Evolutionary conservation across 1,140 invertebrate genomes (phyloP).

Genomic region (Philotrypesis tridentata): DNA sequence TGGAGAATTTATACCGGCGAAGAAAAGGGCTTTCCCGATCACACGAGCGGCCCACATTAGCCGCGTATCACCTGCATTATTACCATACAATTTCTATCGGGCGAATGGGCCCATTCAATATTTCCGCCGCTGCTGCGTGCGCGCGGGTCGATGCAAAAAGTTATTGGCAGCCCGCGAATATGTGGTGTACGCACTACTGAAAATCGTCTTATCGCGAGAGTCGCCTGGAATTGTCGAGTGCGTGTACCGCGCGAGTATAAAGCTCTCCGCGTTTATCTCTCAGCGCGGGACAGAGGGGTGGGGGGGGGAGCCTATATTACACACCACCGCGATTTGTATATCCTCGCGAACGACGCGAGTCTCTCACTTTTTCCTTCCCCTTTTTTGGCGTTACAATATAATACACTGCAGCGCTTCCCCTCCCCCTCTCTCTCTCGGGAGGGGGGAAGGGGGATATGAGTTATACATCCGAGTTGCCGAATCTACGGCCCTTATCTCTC

Average conservation of each 20-base stretch:
- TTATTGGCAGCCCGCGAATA: too few species aligned
- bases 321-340: too few species aligned
- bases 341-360: too few species aligned
- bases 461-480: constrained; percentile 14
- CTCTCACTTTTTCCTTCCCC: constrained; percentile 6
- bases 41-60: neutral
- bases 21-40: neutral
- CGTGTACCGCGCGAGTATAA: neutral
- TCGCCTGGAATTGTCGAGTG: neutral
- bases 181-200: too few species aligned
- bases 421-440: neutral
- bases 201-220: neutral
- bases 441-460: constrained; percentile 24
- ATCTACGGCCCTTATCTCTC: neutral
- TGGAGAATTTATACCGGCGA: neutral
- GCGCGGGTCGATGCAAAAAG: too few species aligned
- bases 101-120: too few species aligned
- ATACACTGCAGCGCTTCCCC: too few species aligned
- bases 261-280: too few species aligned
- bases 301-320: too few species aligned
- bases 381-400: constrained; percentile 1
- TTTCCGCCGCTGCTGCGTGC: too few species aligned
- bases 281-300: too few species aligned
- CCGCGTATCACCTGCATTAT: neutral
- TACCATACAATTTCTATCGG: too few species aligned